Evolutionary conservation across 2,113 vertebrate species (phyloP), one percentile per base, ranked within the genome.

Genomic region (Cephalopterus ornatus): DNA sequence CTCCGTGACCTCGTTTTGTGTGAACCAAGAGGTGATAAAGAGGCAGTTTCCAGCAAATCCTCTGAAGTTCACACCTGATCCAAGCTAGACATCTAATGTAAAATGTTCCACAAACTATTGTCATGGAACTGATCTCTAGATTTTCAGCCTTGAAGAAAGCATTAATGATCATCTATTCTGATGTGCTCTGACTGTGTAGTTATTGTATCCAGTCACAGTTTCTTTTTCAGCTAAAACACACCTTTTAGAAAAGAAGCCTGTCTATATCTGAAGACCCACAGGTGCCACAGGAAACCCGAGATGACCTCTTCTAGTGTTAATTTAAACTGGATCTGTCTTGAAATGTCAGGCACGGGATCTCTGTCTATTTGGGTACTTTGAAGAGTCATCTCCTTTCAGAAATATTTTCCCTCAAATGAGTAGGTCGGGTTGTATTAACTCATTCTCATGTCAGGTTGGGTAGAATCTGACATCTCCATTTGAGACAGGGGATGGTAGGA

Each of bases 151-250:
- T 49, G 32, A 49, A 61, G 63, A 66, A 50, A 37, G 22, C 24
- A 14, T 52, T 62, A 33, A 27, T 3, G 46, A 37, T 22, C 2
- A 11, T 62, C 12, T 50, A 7, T 59, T 32, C 14, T 33, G 8
- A 19, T 8, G 28, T 44, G 46, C 42, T 2, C 0, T 41, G 49
- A 8, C 10, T 8, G 22, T 2, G 2, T 19, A 8, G 4, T 35
- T 63, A n/a, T 33, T 53, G 3, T 46, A 30, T 18, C 35, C 23
- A 22, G 32, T 17, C 28, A 30, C 18, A 32, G 30, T 21, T 63
- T 46, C 26, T 44, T 78, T 66, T 67, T 46, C 24, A 66, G 46
- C 70, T 66, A 61, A 39, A 92, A 33, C 32, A 33, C 17, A 10
- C 30, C 19, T 79, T 79, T 24, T 23, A 33, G 37, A 9, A 37